phyloP scores from a whole-genome alignment of 2,888 invertebrate genomes.

The Arctia plantaginis region DNA sequence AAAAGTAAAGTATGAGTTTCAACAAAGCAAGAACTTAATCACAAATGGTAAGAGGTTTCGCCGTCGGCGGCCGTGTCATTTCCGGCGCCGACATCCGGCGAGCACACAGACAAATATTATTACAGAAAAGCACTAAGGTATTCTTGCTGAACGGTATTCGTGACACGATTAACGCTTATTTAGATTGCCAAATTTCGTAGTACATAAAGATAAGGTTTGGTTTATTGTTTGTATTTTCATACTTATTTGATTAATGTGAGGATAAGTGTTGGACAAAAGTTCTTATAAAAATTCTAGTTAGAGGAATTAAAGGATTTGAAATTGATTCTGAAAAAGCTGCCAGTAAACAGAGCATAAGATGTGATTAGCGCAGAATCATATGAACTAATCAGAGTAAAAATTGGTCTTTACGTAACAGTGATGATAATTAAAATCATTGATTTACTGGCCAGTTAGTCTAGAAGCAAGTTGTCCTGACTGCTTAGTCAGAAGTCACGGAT shows the following conservation, averaged over 20 bases:
- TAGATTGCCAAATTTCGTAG: slow-evolving; percentile 6
- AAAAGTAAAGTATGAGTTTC: slow-evolving; percentile 33
- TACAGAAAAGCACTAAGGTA: slow-evolving; percentile 30
- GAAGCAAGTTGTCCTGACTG: neutral
- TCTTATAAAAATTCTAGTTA: neutral
- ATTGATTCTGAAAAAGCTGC: neutral
- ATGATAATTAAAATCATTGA: neutral
- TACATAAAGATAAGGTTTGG: slow-evolving; percentile 6
- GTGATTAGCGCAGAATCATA: neutral
- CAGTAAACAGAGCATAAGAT: neutral
- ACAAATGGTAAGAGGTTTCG: slow-evolving; percentile 39
- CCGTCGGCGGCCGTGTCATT: slow-evolving; percentile 40
- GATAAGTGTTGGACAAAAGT: neutral
- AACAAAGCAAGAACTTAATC: slow-evolving; percentile 47
- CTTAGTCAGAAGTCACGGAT: neutral
- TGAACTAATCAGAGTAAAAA: neutral
- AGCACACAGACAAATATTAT: slow-evolving; percentile 43
- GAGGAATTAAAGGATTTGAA: neutral
- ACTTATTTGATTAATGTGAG: neutral
- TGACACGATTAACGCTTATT: slow-evolving; percentile 39
- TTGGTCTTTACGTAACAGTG: neutral
- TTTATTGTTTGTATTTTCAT: slow-evolving; percentile 4
- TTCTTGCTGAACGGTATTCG: slow-evolving; percentile 35
- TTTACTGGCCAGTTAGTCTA: neutral
- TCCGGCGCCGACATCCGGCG: slow-evolving; percentile 31